These are phyloP conservation scores for Limosa lapponica DNA, from an alignment of 2,797 vertebrate genomes.

Conservation along the genomic window DNA sequence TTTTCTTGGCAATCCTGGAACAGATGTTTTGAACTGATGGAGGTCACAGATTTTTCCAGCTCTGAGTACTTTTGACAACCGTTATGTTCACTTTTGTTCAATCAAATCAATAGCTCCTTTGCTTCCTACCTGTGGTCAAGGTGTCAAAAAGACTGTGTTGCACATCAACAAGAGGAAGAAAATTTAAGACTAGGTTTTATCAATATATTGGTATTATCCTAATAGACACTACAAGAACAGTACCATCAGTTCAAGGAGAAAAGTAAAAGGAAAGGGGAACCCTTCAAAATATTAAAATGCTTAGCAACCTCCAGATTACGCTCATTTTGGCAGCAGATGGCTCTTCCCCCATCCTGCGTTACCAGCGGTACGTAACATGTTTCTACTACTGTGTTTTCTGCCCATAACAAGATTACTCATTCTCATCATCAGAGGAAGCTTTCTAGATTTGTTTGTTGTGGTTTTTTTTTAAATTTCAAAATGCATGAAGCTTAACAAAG, in stretches of 20 bases:
- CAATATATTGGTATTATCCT: not conserved
- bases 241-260: not conserved
- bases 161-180: not conserved
- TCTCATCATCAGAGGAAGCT: rapidly evolving
- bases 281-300: not conserved
- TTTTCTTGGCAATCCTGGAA: not conserved
- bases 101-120: not conserved
- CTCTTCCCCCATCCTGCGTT: not conserved
- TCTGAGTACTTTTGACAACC: not conserved
- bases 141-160: not conserved
- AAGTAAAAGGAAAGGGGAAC: not conserved
- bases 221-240: not conserved
- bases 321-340: not conserved
- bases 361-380: rapidly evolving
- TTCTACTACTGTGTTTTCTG: not conserved
- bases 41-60: not conserved
- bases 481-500: not conserved
- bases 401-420: not conserved
- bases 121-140: not conserved
- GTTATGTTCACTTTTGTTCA: not conserved
- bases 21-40: not conserved
- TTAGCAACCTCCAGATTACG: not conserved
- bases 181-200: not conserved
- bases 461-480: not conserved
- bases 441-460: not conserved